Conservation (phyloP, 2,113 vertebrate species). For the Dermatemys mawii region DNA sequence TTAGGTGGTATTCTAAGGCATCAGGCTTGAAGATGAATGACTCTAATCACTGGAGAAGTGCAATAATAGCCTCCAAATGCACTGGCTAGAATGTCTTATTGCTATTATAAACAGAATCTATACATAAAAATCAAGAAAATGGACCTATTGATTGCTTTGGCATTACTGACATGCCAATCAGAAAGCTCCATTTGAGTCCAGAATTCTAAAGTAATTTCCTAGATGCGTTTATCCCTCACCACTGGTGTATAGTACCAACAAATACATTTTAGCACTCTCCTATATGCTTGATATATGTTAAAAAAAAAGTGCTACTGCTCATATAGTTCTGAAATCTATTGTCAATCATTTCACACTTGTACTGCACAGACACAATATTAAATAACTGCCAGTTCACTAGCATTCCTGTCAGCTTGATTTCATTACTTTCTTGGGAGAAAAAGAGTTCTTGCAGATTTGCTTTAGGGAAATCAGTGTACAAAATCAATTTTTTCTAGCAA, state of each 20-base stretch:
- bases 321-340: slow-evolving; percentile 20
- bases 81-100: neutral
- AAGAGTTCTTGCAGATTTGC: neutral
- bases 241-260: neutral
- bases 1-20: neutral
- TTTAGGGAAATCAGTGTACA: neutral
- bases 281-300: neutral
- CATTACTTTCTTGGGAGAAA: slow-evolving; percentile 15
- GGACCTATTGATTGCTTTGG: neutral
- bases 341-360: slow-evolving; percentile 3
- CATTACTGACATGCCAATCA: neutral
- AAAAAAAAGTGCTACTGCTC: neutral
- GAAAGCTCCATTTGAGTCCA: neutral
- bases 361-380: neutral
- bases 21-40: neutral
- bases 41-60: neutral
- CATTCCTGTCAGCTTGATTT: slow-evolving; percentile 24
- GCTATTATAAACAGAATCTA: neutral
- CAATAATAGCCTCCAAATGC: neutral
- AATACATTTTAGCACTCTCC: slow-evolving; percentile 30
- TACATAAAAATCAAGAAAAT: neutral
- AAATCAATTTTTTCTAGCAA: neutral
- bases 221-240: neutral
- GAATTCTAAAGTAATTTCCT: slow-evolving; percentile 1
- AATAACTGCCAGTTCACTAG: neutral